Conservation (phyloP, 1,140 invertebrate genomes). For the Choristoneura fumiferana region DNA sequence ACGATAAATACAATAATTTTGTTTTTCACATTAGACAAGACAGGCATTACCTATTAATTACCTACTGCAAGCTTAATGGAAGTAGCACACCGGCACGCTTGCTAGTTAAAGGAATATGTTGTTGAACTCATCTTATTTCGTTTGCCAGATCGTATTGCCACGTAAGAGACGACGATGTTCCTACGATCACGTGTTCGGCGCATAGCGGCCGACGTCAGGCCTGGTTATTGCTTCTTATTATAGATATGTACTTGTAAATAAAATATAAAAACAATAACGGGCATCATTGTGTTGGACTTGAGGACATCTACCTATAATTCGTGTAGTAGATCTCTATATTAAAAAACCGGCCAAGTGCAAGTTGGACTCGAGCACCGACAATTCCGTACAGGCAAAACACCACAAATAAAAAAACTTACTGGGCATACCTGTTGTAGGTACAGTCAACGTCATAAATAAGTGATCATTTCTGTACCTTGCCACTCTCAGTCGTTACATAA, state of each 20-base stretch:
- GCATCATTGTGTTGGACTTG: no score
- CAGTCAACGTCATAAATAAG: no score
- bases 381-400: no score
- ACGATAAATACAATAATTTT: background rate
- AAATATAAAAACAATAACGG: background rate
- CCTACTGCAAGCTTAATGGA: conserved; percentile 12
- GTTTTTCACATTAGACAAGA: conserved; percentile 4
- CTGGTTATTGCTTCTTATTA: conserved; percentile 10
- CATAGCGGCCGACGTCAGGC: conserved; percentile 3
- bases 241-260: background rate
- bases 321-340: no score
- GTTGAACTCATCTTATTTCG: background rate
- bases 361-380: no score
- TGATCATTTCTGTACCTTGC: no score
- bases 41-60: background rate
- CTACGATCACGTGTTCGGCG: conserved; percentile 1
- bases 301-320: no score
- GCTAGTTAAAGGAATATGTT: conserved; percentile 13
- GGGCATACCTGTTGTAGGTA: no score
- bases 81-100: conserved; percentile 5
- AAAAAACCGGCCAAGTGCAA: no score
- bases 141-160: conserved; percentile 1
- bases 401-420: no score
- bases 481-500: no score
- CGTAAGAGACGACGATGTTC: conserved; percentile 1